Base-by-base conservation (phyloP, 1,140 invertebrate genomes). In the Drosophila obscura region DNA sequence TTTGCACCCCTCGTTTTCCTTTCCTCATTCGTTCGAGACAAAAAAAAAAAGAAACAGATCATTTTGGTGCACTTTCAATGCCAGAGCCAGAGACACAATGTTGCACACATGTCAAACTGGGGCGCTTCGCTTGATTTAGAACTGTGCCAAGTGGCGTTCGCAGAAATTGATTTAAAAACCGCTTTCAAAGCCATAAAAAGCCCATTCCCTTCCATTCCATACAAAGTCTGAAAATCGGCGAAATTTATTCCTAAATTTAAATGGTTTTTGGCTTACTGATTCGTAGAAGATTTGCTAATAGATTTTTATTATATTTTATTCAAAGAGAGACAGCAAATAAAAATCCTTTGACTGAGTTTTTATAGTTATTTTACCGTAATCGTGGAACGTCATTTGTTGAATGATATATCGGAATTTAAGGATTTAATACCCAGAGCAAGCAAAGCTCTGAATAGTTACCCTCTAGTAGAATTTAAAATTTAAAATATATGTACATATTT, bases 91-190 rank as follows among this genome's bases (percentile, higher is more conserved):
- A 31, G 28, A 2, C 28, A 31, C 83, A 87, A 88, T 69, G 83
- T 87, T 87, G 83, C 83, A 80, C 83, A 87, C 80, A 83, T 87
- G 83, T 87, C 83, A 87, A 82, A 83, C 69, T 77, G 80, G 69
- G 83, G 83, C 83, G 83, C 83, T 88, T 67, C 83, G 69, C 72
- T 88, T 87, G 83, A 87, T 87, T 87, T 87, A 87, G 64, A 88
- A 83, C 83, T 79, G 75, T 83, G 83, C 79, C 79, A 79, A 88
- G 79, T 88, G 83, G 83, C 83, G 67, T 87, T 87, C 83, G 83
- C 75, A 77, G 83, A 87, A 87, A 80, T 89, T 88, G 84, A 88
- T 89, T 89, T 88, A 61, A 84, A 88, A 88, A 89, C 59, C 84
- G 73, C 77, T 89, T 89, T 78, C 46, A 88, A 88, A 84, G 44